Conservation (phyloP, 2,113 vertebrate genomes). For the Gymnocephalus cernua region DNA sequence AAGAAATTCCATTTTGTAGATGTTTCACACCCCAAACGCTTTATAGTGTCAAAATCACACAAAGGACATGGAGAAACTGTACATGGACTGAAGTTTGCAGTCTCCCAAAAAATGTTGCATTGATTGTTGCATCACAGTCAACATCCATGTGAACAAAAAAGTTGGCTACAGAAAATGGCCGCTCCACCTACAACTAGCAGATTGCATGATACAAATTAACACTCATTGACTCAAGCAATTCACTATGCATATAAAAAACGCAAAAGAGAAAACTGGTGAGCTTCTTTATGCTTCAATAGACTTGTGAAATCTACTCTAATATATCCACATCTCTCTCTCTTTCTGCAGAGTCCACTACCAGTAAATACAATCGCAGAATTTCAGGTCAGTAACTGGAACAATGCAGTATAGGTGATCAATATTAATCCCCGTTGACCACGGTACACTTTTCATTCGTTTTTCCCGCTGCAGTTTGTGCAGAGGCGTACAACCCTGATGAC, state of each 20-base stretch:
- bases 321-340: constrained; percentile 30
- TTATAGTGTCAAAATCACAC: background rate
- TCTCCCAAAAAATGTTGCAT: background rate
- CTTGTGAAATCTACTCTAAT: background rate
- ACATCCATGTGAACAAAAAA: background rate
- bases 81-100: background rate
- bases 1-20: background rate
- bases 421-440: background rate
- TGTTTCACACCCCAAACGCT: background rate
- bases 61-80: background rate
- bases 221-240: background rate
- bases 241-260: background rate
- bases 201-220: background rate
- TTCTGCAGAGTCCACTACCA: constrained; percentile 85
- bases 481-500: constrained; percentile 93
- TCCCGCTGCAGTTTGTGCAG: constrained; percentile 90
- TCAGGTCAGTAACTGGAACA: constrained; percentile 87
- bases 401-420: background rate
- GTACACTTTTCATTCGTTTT: background rate
- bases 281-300: background rate
- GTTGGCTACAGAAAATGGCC: background rate
- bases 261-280: background rate
- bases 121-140: background rate
- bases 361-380: constrained; percentile 89
- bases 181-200: background rate